Conservation (phyloP, 1,140 invertebrate species). For the Adelges cooleyi region DNA sequence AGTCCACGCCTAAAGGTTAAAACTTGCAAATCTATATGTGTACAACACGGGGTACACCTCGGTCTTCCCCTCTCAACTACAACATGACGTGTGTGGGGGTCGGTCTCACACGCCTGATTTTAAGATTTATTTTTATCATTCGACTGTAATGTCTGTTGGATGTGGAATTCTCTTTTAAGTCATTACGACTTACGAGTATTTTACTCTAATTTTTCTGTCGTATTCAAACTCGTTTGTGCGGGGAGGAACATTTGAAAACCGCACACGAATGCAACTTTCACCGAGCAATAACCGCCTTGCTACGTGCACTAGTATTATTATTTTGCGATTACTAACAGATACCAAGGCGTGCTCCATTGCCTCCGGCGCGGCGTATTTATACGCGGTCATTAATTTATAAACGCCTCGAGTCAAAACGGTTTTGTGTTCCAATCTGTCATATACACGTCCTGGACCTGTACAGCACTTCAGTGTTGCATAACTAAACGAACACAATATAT, state of each 20-base stretch:
- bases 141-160: too few relatives aligned
- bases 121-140: too few relatives aligned
- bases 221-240: not conserved
- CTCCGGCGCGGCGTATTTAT: not conserved
- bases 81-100: too few relatives aligned
- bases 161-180: too few relatives aligned
- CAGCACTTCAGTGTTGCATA: not conserved
- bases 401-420: not conserved
- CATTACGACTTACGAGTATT: too few relatives aligned
- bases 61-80: too few relatives aligned
- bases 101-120: too few relatives aligned
- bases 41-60: too few relatives aligned
- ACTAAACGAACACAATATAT: not conserved
- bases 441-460: not conserved
- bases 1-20: too few relatives aligned
- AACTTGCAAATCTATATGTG: too few relatives aligned
- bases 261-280: slow-evolving; percentile 2
- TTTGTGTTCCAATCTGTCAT: slow-evolving; percentile 20
- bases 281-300: not conserved
- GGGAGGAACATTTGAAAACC: not conserved
- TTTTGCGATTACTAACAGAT: not conserved
- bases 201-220: too few relatives aligned
- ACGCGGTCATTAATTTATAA: not conserved
- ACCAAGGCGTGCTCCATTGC: not conserved
- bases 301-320: not conserved